phyloP scores from a whole-genome alignment of 1,140 invertebrate species.

The Luehdorfia chinensis region DNA sequence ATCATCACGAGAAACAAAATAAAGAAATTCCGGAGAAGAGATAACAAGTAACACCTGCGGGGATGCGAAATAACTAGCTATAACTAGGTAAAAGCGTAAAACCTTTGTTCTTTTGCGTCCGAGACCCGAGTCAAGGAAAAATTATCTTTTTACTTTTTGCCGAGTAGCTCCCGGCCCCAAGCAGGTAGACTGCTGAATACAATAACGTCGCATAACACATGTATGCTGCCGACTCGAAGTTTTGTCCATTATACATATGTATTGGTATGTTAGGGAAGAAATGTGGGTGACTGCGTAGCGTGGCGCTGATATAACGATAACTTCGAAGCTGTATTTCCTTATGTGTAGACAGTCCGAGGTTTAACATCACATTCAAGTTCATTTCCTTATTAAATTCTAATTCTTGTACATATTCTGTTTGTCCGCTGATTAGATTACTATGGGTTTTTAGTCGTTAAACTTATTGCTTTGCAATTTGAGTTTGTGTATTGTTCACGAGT shows the following conservation, averaged over 20 bases:
- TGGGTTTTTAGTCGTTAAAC: too few relatives aligned
- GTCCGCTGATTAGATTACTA: too few relatives aligned
- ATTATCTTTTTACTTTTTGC: conserved; percentile 70
- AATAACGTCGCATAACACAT: conserved; percentile 31
- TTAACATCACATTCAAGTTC: too few relatives aligned
- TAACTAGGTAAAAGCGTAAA: conserved; percentile 58
- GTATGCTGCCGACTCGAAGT: conserved; percentile 2
- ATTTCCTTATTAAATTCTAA: too few relatives aligned
- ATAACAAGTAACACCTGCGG: conserved; percentile 70
- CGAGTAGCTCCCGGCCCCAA: conserved; percentile 41
- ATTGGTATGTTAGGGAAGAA: background rate
- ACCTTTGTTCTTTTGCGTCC: conserved; percentile 64
- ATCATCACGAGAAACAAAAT: conserved; percentile 41
- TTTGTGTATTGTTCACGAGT: too few relatives aligned
- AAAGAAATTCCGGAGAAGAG: conserved; percentile 53
- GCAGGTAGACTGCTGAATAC: conserved; percentile 57
- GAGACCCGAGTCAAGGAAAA: conserved; percentile 53
- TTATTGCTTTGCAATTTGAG: too few relatives aligned
- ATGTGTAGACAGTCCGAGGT: too few relatives aligned
- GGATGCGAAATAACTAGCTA: conserved; percentile 56
- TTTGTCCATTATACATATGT: background rate
- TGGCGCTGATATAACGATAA: too few relatives aligned
- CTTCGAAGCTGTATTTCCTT: too few relatives aligned
- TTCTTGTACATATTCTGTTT: too few relatives aligned
- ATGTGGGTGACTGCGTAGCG: too few relatives aligned